Evolutionary conservation across 2,113 vertebrate genomes (phyloP).

Genomic region (Sterna hirundo): DNA sequence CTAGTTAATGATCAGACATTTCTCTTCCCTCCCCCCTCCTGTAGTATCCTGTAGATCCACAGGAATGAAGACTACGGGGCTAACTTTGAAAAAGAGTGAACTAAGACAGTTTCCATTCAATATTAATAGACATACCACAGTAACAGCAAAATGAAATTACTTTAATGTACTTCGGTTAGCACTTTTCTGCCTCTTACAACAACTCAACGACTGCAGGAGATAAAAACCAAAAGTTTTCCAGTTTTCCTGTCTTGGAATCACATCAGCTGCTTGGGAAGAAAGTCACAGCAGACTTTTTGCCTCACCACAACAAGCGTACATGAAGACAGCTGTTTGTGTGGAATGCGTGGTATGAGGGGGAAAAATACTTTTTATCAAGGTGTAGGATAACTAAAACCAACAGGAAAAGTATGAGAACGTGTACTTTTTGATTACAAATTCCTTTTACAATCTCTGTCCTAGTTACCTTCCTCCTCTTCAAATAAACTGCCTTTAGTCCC

Average conservation of each 20-base stretch:
- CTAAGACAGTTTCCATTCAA: neutral
- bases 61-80: neutral
- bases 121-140: neutral
- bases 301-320: neutral
- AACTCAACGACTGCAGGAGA: neutral
- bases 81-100: neutral
- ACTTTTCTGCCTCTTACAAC: neutral
- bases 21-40: neutral
- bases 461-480: neutral
- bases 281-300: neutral
- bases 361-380: neutral
- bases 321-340: neutral
- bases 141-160: neutral
- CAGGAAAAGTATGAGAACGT: accelerated
- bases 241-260: neutral
- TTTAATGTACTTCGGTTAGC: neutral
- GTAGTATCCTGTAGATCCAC: accelerated
- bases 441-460: neutral
- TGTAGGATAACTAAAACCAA: neutral
- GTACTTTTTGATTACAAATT: neutral
- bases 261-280: neutral
- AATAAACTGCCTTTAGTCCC: neutral
- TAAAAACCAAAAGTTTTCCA: neutral
- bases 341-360: neutral
- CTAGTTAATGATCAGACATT: neutral